Evolutionary conservation across 2,113 vertebrate genomes (phyloP).

Genomic region (Dascyllus trimaculatus): DNA sequence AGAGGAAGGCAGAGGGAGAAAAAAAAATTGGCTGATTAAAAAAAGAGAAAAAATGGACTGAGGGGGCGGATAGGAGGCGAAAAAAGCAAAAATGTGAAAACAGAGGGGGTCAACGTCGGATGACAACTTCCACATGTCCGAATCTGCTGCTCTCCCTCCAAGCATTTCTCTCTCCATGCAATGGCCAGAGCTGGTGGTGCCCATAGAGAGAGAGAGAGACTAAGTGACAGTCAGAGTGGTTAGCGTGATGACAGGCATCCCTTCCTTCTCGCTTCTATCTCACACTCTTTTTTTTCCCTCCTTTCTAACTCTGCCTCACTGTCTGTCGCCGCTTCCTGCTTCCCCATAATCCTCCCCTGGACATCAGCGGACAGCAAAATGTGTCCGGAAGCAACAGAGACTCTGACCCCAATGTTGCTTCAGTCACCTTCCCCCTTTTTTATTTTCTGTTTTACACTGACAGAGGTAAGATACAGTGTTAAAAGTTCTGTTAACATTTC

Average conservation of each 20-base stretch:
- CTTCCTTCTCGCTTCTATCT: constrained; percentile 37
- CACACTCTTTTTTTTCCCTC: not conserved
- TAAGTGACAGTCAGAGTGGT: constrained; percentile 65
- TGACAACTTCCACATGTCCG: constrained; percentile 86
- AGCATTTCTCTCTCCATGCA: constrained; percentile 78
- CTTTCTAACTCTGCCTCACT: not conserved
- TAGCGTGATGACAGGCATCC: constrained; percentile 66
- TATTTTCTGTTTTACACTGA: not conserved
- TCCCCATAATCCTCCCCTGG: constrained; percentile 17
- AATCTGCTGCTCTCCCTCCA: constrained; percentile 74
- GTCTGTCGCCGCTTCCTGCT: constrained; percentile 21
- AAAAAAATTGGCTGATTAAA: constrained; percentile 18
- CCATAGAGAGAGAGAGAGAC: constrained; percentile 37
- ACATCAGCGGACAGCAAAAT: constrained; percentile 19
- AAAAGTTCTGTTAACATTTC: not conserved
- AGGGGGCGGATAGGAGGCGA: constrained; percentile 53
- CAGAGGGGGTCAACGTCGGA: constrained; percentile 77
- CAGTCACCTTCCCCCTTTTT: not conserved
- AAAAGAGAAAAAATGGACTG: constrained; percentile 47
- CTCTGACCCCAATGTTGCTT: not conserved
- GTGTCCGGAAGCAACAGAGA: constrained; percentile 13
- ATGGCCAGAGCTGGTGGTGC: constrained; percentile 69
- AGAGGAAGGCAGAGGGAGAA: constrained; percentile 24
- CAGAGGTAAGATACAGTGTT: not conserved
- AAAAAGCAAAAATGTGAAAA: constrained; percentile 68